Evolutionary conservation across 2,888 invertebrate genomes (phyloP).

Genomic region (Conops quadrifasciatus): DNA sequence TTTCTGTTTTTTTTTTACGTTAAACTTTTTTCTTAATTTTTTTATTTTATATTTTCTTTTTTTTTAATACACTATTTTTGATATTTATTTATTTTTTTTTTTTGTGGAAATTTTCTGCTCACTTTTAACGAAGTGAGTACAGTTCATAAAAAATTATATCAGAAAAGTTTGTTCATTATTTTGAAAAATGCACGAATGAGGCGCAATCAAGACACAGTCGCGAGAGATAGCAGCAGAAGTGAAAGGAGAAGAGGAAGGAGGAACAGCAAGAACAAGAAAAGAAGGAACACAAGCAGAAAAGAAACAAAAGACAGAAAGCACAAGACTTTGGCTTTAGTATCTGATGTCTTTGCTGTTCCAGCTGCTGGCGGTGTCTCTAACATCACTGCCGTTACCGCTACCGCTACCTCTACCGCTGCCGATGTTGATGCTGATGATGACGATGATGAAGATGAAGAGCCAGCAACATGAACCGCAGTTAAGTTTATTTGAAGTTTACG

Average conservation of each 20-base stretch:
- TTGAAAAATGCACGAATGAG: slow-evolving; percentile 12
- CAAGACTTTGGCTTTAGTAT: not conserved
- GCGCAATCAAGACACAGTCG: not conserved
- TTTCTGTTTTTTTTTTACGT: slow-evolving; percentile 28
- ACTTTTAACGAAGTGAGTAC: slow-evolving; percentile 24
- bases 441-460: slow-evolving; percentile 1
- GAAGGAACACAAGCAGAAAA: not conserved
- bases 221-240: not conserved
- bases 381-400: not conserved
- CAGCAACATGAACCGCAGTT: slow-evolving; percentile 26
- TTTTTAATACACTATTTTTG: slow-evolving; percentile 27
- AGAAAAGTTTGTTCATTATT: slow-evolving; percentile 33
- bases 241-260: not conserved
- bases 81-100: slow-evolving; percentile 33
- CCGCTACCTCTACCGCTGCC: not conserved
- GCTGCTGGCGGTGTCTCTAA: no score
- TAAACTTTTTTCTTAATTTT: slow-evolving; percentile 36
- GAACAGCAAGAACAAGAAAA: not conserved
- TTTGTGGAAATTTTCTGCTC: slow-evolving; percentile 17
- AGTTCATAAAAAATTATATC: slow-evolving; percentile 33
- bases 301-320: not conserved
- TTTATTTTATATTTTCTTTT: slow-evolving; percentile 20
- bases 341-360: not conserved
- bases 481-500: slow-evolving; percentile 35
- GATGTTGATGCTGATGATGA: not conserved